These are phyloP conservation scores for Plestiodon gilberti DNA, from an alignment of 2,113 vertebrate genomes.

Conservation along the genomic window DNA sequence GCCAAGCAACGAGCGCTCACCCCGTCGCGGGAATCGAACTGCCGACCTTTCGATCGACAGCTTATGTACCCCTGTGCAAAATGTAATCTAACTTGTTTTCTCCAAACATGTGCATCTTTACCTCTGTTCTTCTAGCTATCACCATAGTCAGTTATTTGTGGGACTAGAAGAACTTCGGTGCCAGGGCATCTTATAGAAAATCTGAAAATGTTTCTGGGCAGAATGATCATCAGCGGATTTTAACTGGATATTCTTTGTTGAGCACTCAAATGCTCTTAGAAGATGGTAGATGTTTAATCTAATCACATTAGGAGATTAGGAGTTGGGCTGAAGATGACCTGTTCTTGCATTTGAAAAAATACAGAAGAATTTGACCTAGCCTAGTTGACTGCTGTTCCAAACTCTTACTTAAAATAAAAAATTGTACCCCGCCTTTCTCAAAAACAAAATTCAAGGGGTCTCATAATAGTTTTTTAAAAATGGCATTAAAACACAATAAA, in stretches of 20 bases:
- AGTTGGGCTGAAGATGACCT: neutral
- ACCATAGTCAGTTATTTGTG: no score
- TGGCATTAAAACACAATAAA: no score
- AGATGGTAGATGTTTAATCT: neutral
- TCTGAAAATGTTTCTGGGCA: neutral
- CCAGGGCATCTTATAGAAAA: neutral
- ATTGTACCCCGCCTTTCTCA: no score
- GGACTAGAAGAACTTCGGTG: neutral
- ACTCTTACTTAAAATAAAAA: neutral
- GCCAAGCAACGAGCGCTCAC: no score
- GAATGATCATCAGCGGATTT: neutral
- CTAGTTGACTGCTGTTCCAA: neutral
- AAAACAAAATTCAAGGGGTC: no score
- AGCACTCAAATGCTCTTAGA: neutral
- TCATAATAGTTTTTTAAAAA: no score
- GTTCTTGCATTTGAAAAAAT: neutral
- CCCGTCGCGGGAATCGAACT: no score
- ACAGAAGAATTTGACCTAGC: neutral
- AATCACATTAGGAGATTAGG: neutral
- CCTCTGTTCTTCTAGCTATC: neutral
- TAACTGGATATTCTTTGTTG: neutral
- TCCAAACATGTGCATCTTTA: neutral
- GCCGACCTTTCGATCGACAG: no score
- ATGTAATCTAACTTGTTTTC: neutral
- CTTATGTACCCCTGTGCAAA: neutral